Evolutionary conservation across 2,888 invertebrate genomes (phyloP), one percentile per base, ranked within the genome.

Genomic region (Lasioglossum marginatum): DNA sequence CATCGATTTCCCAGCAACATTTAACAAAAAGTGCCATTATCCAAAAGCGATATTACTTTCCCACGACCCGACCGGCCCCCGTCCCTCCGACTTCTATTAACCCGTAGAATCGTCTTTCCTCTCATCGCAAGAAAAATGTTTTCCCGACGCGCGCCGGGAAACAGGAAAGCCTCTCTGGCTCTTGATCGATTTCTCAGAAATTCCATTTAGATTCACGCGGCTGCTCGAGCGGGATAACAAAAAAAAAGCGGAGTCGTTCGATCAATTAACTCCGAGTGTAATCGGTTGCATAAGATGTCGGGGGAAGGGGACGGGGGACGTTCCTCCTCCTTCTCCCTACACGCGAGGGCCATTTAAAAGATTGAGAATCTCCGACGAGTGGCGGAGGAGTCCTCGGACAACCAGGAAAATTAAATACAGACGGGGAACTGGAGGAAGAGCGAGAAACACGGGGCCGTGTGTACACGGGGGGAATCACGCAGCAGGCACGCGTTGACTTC

Each of bases 401-500:
- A 78, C 43, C 77, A 70, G 34, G 80, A 68, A 81, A 86, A 85
- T 85, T 48, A 73, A 74, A 82, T 79, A 81, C 75, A 77, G 74
- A 85, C 77, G 77, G 75, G 66, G 19, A 82, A 74, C 82, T 83
- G 63, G 27, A 31, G 81, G 72, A 79, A 82, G 74, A 79, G 71
- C 40, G 73, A 87, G 71, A 77, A 68, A 82, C 73, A 57, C 43
- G n/a, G 31, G 14, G 81, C n/a, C 27, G 19, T 60, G 74, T 66
- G 73, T 70, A 76, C 85, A 43, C 80, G 77, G 68, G 81, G 78
- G 77, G 86, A 82, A 82, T 85, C 85, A 72, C 75, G 74, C 79
- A 80, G 79, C 68, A 45, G 78, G 82, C 75, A 83, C 80, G 82
- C 83, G 87, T 57, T 86, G 87, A 87, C 86, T 86, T 81, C 80